These are phyloP conservation scores for Corapipo altera DNA, from an alignment of 2,113 vertebrate genomes.

Conservation along the genomic window DNA sequence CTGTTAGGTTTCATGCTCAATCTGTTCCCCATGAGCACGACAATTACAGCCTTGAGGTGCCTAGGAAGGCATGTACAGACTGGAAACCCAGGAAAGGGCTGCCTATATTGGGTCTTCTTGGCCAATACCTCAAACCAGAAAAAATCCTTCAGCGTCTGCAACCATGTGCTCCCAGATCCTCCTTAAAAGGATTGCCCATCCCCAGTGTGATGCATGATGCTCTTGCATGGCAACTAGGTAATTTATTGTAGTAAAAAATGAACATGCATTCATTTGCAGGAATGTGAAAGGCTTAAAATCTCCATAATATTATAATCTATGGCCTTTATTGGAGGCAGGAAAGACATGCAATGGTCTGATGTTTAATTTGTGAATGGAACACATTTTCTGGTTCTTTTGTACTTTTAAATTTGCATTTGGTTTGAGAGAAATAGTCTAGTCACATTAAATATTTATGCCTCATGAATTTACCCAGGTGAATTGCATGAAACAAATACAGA, in stretches of 20 bases:
- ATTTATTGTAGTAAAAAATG: neutral
- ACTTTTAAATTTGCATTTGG: neutral
- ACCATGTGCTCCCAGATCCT: neutral
- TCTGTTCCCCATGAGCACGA: neutral
- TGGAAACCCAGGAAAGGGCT: neutral
- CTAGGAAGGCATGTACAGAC: neutral
- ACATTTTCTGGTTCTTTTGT: neutral
- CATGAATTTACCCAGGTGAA: neutral
- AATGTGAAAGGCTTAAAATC: neutral
- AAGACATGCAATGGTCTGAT: neutral
- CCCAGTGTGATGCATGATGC: accelerated
- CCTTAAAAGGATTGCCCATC: neutral
- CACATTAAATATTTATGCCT: neutral
- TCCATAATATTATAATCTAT: neutral
- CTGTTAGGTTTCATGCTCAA: neutral
- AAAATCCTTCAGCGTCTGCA: neutral
- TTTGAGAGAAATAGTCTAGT: neutral
- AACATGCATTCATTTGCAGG: neutral
- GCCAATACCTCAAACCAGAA: neutral
- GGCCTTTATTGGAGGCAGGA: neutral
- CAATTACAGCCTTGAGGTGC: neutral
- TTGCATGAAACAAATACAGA: neutral
- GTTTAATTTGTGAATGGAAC: neutral
- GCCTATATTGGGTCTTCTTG: neutral
- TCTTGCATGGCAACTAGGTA: neutral